Conservation (phyloP, 1,140 invertebrate genomes). For the Drosophila elegans region DNA sequence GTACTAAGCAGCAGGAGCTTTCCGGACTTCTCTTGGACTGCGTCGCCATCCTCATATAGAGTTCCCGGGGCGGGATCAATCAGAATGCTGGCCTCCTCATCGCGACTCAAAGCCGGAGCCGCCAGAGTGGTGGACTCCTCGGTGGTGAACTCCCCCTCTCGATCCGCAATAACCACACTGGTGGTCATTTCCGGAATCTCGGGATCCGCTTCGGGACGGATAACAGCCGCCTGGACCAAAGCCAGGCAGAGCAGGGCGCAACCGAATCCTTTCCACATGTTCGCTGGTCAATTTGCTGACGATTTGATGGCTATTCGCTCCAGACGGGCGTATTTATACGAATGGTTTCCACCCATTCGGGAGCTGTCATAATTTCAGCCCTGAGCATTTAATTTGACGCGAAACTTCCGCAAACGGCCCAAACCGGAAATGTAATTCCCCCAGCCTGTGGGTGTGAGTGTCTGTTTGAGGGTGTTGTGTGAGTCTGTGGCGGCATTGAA, state of each 20-base stretch:
- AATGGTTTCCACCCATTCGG: conserved; percentile 37
- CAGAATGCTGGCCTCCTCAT: conserved; percentile 57
- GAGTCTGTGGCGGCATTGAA: conserved; percentile 62
- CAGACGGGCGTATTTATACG: conserved; percentile 66
- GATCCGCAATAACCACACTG: background rate
- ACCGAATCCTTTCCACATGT: conserved; percentile 61
- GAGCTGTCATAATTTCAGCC: conserved; percentile 77
- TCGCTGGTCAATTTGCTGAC: conserved; percentile 52
- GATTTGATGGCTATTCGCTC: conserved; percentile 56
- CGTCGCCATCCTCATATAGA: conserved; percentile 15
- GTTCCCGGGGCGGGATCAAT: conserved; percentile 66
- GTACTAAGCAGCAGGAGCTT: conserved; percentile 72
- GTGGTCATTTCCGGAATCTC: conserved; percentile 44
- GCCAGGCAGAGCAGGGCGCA: conserved; percentile 32
- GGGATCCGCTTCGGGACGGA: conserved; percentile 21
- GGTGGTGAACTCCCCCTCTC: conserved; percentile 34
- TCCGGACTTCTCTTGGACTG: conserved; percentile 48
- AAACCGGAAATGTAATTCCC: conserved; percentile 74
- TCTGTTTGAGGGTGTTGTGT: conserved; percentile 24
- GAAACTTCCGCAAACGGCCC: conserved; percentile 66
- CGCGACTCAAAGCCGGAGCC: conserved; percentile 45
- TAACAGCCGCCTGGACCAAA: conserved; percentile 39
- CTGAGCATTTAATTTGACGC: conserved; percentile 67
- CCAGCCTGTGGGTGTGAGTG: conserved; percentile 7
- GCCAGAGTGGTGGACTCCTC: conserved; percentile 28